Percentiles rank a stretch among this genome's conserved stretches.
Evolutionary conservation across 2,888 invertebrate genomes (phyloP).

Genomic region (Acleris cristana): DNA sequence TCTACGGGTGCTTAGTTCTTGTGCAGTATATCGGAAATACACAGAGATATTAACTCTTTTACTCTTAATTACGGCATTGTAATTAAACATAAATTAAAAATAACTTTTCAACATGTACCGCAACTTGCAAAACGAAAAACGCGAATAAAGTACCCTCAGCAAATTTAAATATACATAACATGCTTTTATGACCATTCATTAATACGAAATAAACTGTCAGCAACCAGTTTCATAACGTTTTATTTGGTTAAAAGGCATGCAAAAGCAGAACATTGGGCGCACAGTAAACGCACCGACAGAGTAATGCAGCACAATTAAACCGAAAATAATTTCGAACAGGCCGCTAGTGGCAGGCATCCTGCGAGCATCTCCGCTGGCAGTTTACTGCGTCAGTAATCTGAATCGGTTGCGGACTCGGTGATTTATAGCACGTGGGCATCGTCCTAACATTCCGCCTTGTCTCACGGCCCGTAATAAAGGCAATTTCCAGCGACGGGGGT

Average conservation of each 20-base stretch:
- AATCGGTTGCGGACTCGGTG: slow-evolving; percentile 75
- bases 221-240: slow-evolving; percentile 11
- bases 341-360: slow-evolving; percentile 34
- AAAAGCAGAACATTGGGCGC: slow-evolving; percentile 6
- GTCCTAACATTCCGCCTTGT: slow-evolving; percentile 64
- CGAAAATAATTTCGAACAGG: slow-evolving; percentile 20
- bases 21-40: slow-evolving; percentile 41
- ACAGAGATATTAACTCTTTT: slow-evolving; percentile 30
- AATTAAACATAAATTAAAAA: not conserved
- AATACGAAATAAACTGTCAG: slow-evolving; percentile 19
- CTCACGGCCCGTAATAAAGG: slow-evolving; percentile 66
- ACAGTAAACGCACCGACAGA: slow-evolving; percentile 20
- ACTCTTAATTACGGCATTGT: not conserved
- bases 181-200: slow-evolving; percentile 13
- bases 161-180: slow-evolving; percentile 11
- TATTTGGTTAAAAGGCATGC: slow-evolving; percentile 14
- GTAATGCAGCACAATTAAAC: slow-evolving; percentile 29
- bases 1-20: slow-evolving; percentile 62
- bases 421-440: slow-evolving; percentile 73
- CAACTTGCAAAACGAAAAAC: too few relatives aligned
- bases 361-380: slow-evolving; percentile 47
- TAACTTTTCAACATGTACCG: too few relatives aligned
- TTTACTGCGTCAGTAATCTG: slow-evolving; percentile 69
- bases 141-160: not conserved
- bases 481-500: slow-evolving; percentile 63